phyloP scores from a whole-genome alignment of 1,140 invertebrate genomes.

The Chymomyza costata region DNA sequence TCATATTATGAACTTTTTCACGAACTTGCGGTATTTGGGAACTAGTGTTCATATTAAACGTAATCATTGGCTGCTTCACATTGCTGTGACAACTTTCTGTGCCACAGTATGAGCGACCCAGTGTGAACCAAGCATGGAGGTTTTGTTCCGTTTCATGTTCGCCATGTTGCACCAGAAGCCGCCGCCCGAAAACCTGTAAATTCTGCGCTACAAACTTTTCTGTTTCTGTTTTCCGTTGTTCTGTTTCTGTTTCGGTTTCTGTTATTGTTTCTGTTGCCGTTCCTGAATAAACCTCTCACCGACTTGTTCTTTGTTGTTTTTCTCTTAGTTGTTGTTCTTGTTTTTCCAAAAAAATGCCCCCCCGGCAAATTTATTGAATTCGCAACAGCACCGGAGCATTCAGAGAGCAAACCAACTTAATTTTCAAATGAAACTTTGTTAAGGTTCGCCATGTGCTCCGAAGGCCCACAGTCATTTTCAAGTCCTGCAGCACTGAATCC shows the following conservation, averaged over 20 bases:
- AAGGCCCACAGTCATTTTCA: slow-evolving; percentile 42
- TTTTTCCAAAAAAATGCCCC: slow-evolving; percentile 27
- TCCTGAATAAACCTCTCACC: slow-evolving; percentile 10
- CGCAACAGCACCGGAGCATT: slow-evolving; percentile 33
- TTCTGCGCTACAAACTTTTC: slow-evolving; percentile 50
- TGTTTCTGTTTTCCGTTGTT: slow-evolving; percentile 31
- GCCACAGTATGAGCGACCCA: too few relatives aligned
- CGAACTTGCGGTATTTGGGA: too few relatives aligned
- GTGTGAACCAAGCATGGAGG: too few relatives aligned
- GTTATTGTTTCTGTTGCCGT: slow-evolving; percentile 13
- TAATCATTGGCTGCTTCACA: too few relatives aligned
- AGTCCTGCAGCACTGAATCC: slow-evolving; percentile 26
- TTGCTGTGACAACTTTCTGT: too few relatives aligned
- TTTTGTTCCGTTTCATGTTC: slow-evolving; percentile 41
- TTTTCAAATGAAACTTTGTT: slow-evolving; percentile 64
- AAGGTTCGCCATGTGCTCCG: slow-evolving; percentile 53
- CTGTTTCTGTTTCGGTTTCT: too few relatives aligned
- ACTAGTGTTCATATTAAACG: too few relatives aligned
- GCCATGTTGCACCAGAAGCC: slow-evolving; percentile 38
- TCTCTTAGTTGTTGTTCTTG: slow-evolving; percentile 1
- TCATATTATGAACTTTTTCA: too few relatives aligned
- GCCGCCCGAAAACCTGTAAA: slow-evolving; percentile 29
- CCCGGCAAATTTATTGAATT: slow-evolving; percentile 63
- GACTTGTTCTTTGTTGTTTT: neutral
- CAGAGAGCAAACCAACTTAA: slow-evolving; percentile 64